Conservation (phyloP, 2,113 vertebrate species). For the Corydoras sp. region DNA sequence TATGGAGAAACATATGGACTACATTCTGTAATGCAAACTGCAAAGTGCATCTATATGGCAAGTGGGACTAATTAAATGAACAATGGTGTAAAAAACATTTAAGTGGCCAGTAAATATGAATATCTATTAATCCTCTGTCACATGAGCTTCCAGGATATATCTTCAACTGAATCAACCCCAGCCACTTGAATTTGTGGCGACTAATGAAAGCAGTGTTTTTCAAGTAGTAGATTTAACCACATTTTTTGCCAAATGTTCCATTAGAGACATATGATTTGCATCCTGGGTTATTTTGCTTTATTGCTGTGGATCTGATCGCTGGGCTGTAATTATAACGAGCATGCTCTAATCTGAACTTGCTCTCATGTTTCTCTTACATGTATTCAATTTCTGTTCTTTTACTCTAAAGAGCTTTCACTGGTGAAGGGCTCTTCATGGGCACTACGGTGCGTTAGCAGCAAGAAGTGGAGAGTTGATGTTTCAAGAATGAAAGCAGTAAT, state of each 20-base stretch:
- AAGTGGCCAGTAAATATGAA: too few species aligned
- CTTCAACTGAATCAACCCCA: slow-evolving; percentile 1
- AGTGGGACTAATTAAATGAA: too few species aligned
- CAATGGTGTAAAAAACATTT: too few species aligned
- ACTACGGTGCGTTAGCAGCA: slow-evolving; percentile 31
- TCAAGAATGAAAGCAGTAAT: slow-evolving; percentile 29
- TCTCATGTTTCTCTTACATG: slow-evolving; percentile 32
- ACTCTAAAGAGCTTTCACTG: slow-evolving; percentile 38
- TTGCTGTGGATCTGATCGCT: slow-evolving; percentile 33
- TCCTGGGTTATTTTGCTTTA: slow-evolving; percentile 12
- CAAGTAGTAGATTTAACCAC: slow-evolving; percentile 25
- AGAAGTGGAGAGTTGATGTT: slow-evolving; percentile 29
- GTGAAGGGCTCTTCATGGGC: slow-evolving; percentile 40
- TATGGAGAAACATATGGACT: too few species aligned
- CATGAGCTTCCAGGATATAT: slow-evolving; percentile 1
- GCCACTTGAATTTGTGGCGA: slow-evolving; percentile 24
- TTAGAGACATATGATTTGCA: slow-evolving; percentile 22
- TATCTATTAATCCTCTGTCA: too few species aligned
- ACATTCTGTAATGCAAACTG: too few species aligned
- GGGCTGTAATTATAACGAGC: slow-evolving; percentile 35
- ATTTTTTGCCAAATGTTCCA: slow-evolving; percentile 23
- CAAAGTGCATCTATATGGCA: too few species aligned
- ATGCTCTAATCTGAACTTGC: slow-evolving; percentile 25
- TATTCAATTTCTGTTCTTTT: slow-evolving; percentile 23
- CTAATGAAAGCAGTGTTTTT: slow-evolving; percentile 28